phyloP scores from a whole-genome alignment of 2,113 vertebrate genomes.

The Apodemus sylvaticus region DNA sequence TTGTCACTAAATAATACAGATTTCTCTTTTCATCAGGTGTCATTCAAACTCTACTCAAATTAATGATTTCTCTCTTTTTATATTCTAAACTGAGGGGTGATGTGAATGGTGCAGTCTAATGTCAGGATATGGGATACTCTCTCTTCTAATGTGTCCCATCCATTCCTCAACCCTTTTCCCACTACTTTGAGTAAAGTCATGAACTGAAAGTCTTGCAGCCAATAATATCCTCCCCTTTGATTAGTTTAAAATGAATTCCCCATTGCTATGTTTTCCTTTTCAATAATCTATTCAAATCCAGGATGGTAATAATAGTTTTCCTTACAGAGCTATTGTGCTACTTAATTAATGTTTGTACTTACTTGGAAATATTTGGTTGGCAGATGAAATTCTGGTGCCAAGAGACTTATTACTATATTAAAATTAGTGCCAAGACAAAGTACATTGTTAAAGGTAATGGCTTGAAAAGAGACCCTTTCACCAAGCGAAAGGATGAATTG shows the following conservation, averaged over 20 bases:
- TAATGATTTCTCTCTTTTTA: neutral
- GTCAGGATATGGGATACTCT: neutral
- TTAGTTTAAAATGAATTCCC: constrained; percentile 26
- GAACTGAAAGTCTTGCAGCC: constrained; percentile 6
- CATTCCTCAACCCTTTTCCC: neutral
- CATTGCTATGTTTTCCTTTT: constrained; percentile 31
- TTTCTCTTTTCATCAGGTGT: neutral
- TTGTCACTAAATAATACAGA: neutral
- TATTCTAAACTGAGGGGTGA: neutral
- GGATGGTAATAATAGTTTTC: constrained; percentile 44
- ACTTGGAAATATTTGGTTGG: constrained; percentile 65
- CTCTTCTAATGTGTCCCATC: neutral
- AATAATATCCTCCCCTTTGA: constrained; percentile 17
- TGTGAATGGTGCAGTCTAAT: neutral
- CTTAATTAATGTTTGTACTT: constrained; percentile 71
- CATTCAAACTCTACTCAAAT: neutral
- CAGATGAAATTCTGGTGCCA: constrained; percentile 53
- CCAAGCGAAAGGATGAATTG: constrained; percentile 28
- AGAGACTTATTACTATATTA: constrained; percentile 67
- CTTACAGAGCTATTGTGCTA: constrained; percentile 38
- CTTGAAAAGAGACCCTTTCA: constrained; percentile 52
- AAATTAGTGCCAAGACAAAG: constrained; percentile 73
- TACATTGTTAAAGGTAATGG: constrained; percentile 25
- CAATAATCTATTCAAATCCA: constrained; percentile 54
- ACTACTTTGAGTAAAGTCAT: neutral